These are phyloP conservation scores for Ciona savignyi DNA, from an alignment of 23 tunicate genomes.

Conservation along the genomic window DNA sequence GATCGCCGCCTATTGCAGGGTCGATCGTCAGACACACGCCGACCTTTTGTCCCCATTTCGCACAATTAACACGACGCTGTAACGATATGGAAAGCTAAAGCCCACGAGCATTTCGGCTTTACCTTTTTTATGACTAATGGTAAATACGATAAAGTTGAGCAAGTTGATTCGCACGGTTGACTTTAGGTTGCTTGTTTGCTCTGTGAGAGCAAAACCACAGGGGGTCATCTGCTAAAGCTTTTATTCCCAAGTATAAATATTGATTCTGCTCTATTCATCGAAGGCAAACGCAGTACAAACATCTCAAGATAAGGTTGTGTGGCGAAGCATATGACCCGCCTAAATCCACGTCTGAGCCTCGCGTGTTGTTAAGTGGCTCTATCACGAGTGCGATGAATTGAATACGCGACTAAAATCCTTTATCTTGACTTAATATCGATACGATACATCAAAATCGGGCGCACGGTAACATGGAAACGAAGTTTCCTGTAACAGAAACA, in stretches of 20 bases:
- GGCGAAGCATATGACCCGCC: neutral
- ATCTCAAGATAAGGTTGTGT: neutral
- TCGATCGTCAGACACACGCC: conserved; percentile 1
- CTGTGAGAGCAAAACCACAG: neutral
- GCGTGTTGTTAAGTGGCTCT: neutral
- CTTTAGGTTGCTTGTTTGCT: neutral
- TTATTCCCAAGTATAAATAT: neutral
- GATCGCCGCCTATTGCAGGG: neutral
- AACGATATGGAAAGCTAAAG: no score
- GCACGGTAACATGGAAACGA: no score
- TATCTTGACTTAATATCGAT: no score
- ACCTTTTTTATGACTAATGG: neutral
- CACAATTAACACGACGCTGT: no score
- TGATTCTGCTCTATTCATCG: neutral
- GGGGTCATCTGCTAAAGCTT: neutral
- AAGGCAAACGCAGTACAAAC: neutral
- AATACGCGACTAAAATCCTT: no score
- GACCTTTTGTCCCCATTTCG: neutral
- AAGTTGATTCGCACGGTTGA: neutral
- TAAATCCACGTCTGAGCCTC: neutral
- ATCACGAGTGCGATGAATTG: no score
- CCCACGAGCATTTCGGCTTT: no score
- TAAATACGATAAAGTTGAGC: neutral
- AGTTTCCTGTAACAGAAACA: neutral
- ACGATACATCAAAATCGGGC: no score